A percentile compares a stretch with the other conserved stretches of the same genome.
Evolutionary conservation across 2,888 invertebrate genomes (phyloP).

Genomic region (Cataglyphis rosenhaueri): DNA sequence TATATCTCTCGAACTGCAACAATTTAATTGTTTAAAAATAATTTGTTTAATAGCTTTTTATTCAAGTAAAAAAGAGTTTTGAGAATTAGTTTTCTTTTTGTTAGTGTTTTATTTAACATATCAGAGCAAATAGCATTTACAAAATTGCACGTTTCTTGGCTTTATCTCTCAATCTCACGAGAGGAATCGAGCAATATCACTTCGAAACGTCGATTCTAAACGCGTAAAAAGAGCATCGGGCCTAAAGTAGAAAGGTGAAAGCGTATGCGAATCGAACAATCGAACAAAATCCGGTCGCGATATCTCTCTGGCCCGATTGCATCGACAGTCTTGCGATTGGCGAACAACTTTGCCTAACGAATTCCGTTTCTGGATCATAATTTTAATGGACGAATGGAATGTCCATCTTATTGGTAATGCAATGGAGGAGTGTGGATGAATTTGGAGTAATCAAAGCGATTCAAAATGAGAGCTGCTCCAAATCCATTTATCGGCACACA

Average conservation of each 20-base stretch:
- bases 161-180: not conserved
- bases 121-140: not conserved
- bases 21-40: slow-evolving; percentile 6
- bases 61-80: not conserved
- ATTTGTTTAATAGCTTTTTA: not conserved
- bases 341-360: not conserved
- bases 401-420: not conserved
- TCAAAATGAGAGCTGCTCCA: not conserved
- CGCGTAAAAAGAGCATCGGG: slow-evolving; percentile 39
- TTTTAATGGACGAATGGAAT: not conserved
- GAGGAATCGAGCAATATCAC: slow-evolving; percentile 16
- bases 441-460: not conserved
- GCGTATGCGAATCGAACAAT: slow-evolving; percentile 53
- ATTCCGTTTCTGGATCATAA: slow-evolving; percentile 11
- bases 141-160: not conserved
- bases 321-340: slow-evolving; percentile 22
- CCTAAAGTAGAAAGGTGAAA: slow-evolving; percentile 46
- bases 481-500: not conserved
- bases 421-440: not conserved
- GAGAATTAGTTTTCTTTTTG: not conserved
- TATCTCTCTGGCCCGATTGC: slow-evolving; percentile 37
- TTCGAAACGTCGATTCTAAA: not conserved
- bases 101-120: not conserved
- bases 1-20: not conserved
- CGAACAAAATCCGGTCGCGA: slow-evolving; percentile 51